These are phyloP conservation scores for Chrysaora quinquecirrha DNA, from an alignment of 30 jellyfish, hydroid and myxozoan species.

Conservation along the genomic window DNA sequence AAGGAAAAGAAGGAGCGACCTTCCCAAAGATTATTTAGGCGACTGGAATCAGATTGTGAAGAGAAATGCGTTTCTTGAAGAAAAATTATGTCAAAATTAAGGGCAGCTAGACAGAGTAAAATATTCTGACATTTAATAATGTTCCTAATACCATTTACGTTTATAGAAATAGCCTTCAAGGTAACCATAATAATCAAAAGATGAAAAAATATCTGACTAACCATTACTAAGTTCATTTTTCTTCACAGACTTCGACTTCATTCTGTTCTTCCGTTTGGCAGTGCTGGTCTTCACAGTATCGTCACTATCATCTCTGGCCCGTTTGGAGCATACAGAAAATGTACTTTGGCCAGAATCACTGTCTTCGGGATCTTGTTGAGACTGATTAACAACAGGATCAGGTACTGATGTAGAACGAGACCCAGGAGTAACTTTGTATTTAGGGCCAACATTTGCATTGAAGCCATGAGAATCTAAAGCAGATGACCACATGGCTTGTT, in stretches of 20 bases:
- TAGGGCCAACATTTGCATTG: neutral
- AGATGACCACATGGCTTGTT: neutral
- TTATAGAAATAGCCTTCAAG: neutral
- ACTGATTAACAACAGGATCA: neutral
- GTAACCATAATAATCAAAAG: neutral
- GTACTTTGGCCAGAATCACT: no score
- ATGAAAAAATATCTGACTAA: no score
- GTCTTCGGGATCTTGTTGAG: no score
- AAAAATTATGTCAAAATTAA: neutral
- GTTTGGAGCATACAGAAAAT: no score
- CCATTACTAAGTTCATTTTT: neutral
- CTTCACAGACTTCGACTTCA: neutral
- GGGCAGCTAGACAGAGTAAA: neutral
- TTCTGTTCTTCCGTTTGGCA: neutral
- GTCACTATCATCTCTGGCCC: no score
- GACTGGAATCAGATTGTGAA: neutral
- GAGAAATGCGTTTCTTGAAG: neutral
- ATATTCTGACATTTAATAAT: neutral
- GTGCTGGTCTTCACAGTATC: neutral
- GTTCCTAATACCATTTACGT: constrained; percentile 6
- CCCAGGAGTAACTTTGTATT: neutral
- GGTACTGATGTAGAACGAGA: neutral
- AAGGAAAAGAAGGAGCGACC: neutral
- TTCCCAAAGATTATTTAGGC: neutral
- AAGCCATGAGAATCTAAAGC: neutral